These are phyloP conservation scores for Morus bassanus DNA, from an alignment of 2,797 vertebrate genomes.

Conservation along the genomic window DNA sequence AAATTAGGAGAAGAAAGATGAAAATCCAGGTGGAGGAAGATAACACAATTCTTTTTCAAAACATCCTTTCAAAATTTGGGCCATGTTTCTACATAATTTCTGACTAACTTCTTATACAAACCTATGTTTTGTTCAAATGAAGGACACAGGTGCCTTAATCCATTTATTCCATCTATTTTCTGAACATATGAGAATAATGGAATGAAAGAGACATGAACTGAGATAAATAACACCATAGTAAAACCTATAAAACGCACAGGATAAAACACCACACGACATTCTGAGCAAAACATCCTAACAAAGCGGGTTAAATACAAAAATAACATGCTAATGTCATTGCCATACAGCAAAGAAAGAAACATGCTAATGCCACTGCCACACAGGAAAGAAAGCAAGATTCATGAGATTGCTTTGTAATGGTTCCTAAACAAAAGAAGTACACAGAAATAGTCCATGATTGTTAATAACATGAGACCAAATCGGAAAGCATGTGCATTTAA, in stretches of 20 bases:
- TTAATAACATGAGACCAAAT: neutral
- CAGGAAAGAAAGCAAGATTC: neutral
- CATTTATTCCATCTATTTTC: neutral
- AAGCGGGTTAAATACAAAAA: neutral
- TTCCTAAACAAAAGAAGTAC: neutral
- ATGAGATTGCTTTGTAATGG: neutral
- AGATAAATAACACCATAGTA: conserved; percentile 14
- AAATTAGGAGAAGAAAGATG: neutral
- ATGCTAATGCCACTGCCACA: neutral
- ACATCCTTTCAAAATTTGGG: neutral
- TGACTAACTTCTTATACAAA: neutral
- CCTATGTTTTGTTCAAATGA: neutral
- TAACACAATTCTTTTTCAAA: neutral
- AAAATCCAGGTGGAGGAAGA: neutral
- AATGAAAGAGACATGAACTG: neutral
- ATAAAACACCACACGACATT: neutral
- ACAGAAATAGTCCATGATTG: neutral
- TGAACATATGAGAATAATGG: neutral
- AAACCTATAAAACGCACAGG: neutral
- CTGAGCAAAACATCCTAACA: neutral
- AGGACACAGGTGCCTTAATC: neutral
- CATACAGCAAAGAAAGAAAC: neutral
- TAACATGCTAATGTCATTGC: neutral
- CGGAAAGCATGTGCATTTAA: neutral
- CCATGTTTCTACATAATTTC: neutral